Evolutionary conservation across 2,888 invertebrate species (phyloP), one percentile per base, ranked within the genome.

Genomic region (Noctuana brunneofusca): DNA sequence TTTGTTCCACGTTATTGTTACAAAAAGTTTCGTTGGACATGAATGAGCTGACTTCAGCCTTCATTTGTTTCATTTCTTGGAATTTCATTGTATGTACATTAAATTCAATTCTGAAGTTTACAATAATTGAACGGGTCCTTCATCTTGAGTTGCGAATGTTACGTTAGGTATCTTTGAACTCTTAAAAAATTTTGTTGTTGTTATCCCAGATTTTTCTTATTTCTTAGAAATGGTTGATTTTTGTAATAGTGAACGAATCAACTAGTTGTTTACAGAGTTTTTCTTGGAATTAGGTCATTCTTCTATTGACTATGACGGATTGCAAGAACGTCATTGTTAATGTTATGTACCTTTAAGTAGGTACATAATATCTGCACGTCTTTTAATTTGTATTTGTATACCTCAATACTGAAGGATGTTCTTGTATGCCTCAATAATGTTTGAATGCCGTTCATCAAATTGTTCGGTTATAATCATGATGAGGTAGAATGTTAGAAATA

Each of bases 1-100:
- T 60, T 48, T 18, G 60, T 48, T 27, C 48, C 54, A 54, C 60
- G 14, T 60, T 48, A 53, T 12, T 4, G 16, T 14, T 9, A 53
- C 60, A 60, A 60, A 24, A 46, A 54, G 41, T 20, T 50, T 41
- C 11, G 14, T 49, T 16, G 50, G 52, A 16, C n/a, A 27, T 22
- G 22, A 59, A 52, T 53, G 41, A 59, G 32, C 24, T 46, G 32
- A 35, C 52, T 46, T 32, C 11, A 46, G 6, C 24, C 30, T 1
- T 22, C 43, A 46, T 53, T 59, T 14, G 30, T 43, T 27, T 52
- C 5, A 30, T 59, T 52, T 49, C 24, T 50, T 24, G 54, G 32
- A n/a, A 49, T 48, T 57, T 35, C 48, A 49, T 35, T 43, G 18
- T 12, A 1, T 43, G 18, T 12, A 1, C 27, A 43, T 41, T 27